Evolutionary conservation across 1,140 invertebrate species (phyloP), one percentile per base, ranked within the genome.

Genomic region (Drosophila malerkotliana): DNA sequence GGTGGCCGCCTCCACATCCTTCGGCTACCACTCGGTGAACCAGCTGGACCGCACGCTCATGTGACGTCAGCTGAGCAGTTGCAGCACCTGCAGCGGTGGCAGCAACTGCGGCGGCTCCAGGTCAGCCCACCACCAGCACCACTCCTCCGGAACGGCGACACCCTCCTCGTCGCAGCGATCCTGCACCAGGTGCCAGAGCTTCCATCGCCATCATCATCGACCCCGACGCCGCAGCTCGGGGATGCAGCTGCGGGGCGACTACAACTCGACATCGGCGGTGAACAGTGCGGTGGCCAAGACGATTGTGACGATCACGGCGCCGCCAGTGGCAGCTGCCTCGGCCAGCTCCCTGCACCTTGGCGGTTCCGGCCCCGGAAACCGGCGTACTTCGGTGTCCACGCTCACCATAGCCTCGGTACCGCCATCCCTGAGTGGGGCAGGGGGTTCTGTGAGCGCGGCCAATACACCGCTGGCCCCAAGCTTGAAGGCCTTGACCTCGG

Each of bases 31-130:
- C 26, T 92, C 90, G 30, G 89, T 92, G 47, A 91, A 91, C 67
- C 90, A 92, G 67, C 75, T 91, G 62, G 87, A 91, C 48, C 88
- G 91, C 47, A 88, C 78, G 48, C 79, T 92, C 63, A 92, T 92
- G 75, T 92, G 91, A 92, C 91, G 91, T 44, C 88, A 91, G 80
- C 90, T 90, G 39, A 92, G 90, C 83, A 91, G 89, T 77, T 92
- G 91, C 77, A 92, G 90, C 79, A 90, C 91, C 64, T 91, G 91
- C 75, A 91, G 91, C 74, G 81, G 78, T 63, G 91, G 89, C 78
- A 92, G 91, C 89, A 91, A 87, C 78, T 92, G 90, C 72, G 89
- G 81, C 28, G 78, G 67, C 24, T 81, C 71, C 12, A 72, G 81
- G 39, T 71, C 78, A 37, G 73, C 74, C 18, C 90, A 91, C 47